These are phyloP conservation scores for Pollenia angustigena DNA, from an alignment of 2,888 invertebrate genomes.

Conservation along the genomic window DNA sequence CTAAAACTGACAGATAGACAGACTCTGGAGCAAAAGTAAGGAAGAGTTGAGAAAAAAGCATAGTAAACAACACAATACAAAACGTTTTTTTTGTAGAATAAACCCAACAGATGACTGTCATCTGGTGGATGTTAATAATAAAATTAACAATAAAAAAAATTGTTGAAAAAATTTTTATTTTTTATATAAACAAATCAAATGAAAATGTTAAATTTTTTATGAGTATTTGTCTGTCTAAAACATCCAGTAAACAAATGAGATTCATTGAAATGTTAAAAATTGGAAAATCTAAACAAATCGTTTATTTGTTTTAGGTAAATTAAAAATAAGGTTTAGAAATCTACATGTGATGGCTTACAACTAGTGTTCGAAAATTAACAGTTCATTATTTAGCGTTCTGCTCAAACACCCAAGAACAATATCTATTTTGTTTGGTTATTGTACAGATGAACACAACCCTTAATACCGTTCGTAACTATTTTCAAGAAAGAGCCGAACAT, in stretches of 20 bases:
- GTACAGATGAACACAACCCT: too few relatives aligned
- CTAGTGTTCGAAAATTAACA: too few relatives aligned
- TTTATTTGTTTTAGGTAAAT: neutral
- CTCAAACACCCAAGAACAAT: too few relatives aligned
- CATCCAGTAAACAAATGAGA: slow-evolving; percentile 22
- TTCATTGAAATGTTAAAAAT: slow-evolving; percentile 10
- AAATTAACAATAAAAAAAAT: neutral
- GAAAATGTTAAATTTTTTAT: slow-evolving; percentile 37
- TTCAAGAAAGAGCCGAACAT: too few relatives aligned
- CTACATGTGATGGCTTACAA: too few relatives aligned
- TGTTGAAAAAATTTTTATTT: neutral
- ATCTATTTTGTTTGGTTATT: too few relatives aligned
- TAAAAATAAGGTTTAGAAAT: neutral
- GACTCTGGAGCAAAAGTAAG: slow-evolving; percentile 5
- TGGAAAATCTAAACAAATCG: neutral
- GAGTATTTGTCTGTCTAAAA: neutral
- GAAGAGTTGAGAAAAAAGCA: slow-evolving; percentile 21
- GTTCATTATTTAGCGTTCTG: too few relatives aligned
- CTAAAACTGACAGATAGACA: neutral
- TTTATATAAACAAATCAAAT: slow-evolving; percentile 42
- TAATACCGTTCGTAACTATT: too few relatives aligned
- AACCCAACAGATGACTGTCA: slow-evolving; percentile 64
- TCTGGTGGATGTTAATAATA: slow-evolving; percentile 56
- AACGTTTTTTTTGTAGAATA: slow-evolving; percentile 11
- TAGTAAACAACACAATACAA: slow-evolving; percentile 13